phyloP scores from a whole-genome alignment of 2,888 invertebrate genomes.

The Caenorhabditis auriculariae region DNA sequence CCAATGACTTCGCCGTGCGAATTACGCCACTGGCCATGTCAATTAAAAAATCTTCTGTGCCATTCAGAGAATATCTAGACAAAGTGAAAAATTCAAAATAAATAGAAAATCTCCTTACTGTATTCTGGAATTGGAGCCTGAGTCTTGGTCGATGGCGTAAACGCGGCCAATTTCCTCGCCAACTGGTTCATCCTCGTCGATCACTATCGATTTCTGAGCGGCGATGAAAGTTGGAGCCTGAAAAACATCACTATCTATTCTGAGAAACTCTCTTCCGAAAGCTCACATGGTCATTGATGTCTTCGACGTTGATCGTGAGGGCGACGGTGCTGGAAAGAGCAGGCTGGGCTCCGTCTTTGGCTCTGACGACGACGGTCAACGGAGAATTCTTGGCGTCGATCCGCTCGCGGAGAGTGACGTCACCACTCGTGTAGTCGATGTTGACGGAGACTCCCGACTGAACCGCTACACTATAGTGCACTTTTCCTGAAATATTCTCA shows the following conservation, averaged over 20 bases:
- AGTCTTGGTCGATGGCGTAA: conserved; percentile 94
- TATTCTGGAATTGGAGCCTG: conserved; percentile 70
- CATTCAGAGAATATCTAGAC: conserved; percentile 43
- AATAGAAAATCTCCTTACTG: conserved; percentile 6
- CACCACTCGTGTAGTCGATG: conserved; percentile 88
- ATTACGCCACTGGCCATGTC: conserved; percentile 90
- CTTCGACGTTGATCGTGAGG: conserved; percentile 85
- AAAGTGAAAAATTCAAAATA: not conserved
- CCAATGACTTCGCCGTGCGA: conserved; percentile 83
- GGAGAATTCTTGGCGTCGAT: conserved; percentile 51
- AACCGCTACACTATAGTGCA: conserved; percentile 90
- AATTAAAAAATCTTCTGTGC: conserved; percentile 75
- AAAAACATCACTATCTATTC: not conserved
- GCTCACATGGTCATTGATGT: conserved; percentile 83
- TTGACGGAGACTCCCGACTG: conserved; percentile 81
- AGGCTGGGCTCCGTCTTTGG: conserved; percentile 92
- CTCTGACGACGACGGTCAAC: conserved; percentile 80
- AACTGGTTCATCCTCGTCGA: conserved; percentile 84
- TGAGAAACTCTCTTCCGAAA: not conserved
- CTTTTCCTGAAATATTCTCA: conserved; percentile 61
- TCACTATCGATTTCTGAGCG: conserved; percentile 85
- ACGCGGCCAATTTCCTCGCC: conserved; percentile 87
- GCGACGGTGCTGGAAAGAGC: conserved; percentile 91
- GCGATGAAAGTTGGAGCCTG: conserved; percentile 83
- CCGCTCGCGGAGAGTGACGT: conserved; percentile 65